phyloP scores from a whole-genome alignment of 2,113 vertebrate species.

The Chiloscyllium plagiosum region DNA sequence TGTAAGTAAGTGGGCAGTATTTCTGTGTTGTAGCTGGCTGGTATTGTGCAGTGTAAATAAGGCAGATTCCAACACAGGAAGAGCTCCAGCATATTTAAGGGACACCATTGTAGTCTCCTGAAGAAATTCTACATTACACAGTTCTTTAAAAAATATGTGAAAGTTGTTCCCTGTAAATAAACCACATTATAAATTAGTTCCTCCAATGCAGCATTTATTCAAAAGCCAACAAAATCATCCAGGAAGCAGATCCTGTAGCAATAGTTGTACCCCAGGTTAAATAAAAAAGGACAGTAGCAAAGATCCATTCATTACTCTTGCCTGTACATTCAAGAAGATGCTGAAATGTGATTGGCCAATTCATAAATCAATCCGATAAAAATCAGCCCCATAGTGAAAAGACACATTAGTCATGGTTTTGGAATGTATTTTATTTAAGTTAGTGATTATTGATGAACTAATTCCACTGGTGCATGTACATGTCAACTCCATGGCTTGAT shows the following conservation, averaged over 20 bases:
- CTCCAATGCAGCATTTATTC: background rate
- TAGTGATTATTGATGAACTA: slow-evolving; percentile 99
- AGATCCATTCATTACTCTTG: slow-evolving; percentile 95
- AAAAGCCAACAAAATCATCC: background rate
- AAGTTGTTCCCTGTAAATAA: background rate
- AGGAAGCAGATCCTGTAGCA: background rate
- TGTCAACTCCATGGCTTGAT: slow-evolving; percentile 60
- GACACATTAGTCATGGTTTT: slow-evolving; percentile 87
- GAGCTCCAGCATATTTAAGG: background rate
- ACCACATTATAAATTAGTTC: background rate
- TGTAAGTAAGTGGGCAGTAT: background rate
- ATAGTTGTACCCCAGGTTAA: background rate
- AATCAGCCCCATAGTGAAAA: slow-evolving; percentile 87
- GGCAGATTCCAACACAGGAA: background rate
- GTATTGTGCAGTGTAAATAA: background rate
- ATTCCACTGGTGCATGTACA: slow-evolving; percentile 81
- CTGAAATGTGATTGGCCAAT: slow-evolving; percentile 95
- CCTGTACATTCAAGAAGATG: slow-evolving; percentile 83
- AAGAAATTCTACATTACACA: background rate
- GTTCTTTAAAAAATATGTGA: background rate
- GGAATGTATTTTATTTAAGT: slow-evolving; percentile 85
- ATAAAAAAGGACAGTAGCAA: slow-evolving; percentile 68
- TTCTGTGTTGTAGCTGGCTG: background rate
- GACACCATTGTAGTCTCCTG: background rate
- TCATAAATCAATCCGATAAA: slow-evolving; percentile 99